Evolutionary conservation across 2,797 vertebrate genomes (phyloP).

Genomic region (Sciaenops ocellatus): DNA sequence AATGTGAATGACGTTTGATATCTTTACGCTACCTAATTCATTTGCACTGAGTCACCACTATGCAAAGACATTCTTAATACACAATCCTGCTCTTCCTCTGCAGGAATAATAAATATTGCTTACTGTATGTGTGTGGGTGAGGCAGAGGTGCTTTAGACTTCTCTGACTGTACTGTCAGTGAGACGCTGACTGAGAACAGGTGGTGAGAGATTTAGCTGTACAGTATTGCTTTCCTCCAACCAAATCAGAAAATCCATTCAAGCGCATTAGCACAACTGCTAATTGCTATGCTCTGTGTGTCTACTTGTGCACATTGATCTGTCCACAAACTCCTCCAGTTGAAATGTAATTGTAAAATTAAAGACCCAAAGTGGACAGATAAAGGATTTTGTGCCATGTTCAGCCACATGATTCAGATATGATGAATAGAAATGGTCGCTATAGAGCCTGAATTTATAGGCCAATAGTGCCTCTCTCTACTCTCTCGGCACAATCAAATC

Average conservation of each 20-base stretch:
- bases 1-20: not conserved
- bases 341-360: constrained; percentile 82
- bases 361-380: constrained; percentile 66
- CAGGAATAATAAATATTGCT: constrained; percentile 53
- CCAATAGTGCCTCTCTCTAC: not conserved
- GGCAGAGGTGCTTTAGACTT: constrained; percentile 59
- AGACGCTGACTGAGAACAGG: constrained; percentile 67
- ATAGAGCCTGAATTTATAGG: not conserved
- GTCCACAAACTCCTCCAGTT: constrained; percentile 69
- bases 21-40: not conserved
- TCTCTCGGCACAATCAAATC: not conserved
- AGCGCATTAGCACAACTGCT: constrained; percentile 80
- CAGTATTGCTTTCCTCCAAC: constrained; percentile 76
- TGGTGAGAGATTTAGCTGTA: constrained; percentile 68
- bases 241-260: constrained; percentile 81
- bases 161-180: constrained; percentile 58
- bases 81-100: not conserved
- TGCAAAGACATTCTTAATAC: not conserved
- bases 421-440: constrained; percentile 5
- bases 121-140: not conserved
- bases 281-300: constrained; percentile 79
- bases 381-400: constrained; percentile 44
- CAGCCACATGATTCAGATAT: constrained; percentile 27
- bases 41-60: too few species aligned
- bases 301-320: constrained; percentile 83